A percentile compares a stretch with the other conserved stretches of the same genome.
phyloP scores from a whole-genome alignment of 2,888 invertebrate species.

The Brenthis daphne region DNA sequence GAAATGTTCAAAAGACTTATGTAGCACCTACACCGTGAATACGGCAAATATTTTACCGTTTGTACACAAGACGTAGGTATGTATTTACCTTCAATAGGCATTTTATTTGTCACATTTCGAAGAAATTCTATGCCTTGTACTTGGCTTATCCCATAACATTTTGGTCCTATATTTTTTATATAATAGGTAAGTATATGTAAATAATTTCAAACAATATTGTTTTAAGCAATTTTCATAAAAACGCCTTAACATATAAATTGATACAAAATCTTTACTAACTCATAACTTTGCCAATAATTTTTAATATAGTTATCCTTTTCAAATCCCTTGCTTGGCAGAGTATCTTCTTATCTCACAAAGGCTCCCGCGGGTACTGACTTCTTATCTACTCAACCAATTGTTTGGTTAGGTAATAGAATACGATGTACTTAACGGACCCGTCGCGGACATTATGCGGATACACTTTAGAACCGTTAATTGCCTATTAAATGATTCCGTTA shows the following conservation, averaged over 20 bases:
- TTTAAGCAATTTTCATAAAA: too few species aligned
- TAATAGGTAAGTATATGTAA: too few species aligned
- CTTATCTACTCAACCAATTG: conserved; percentile 70
- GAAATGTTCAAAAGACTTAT: conserved; percentile 5
- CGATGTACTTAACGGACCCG: conserved; percentile 48
- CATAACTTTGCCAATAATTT: too few species aligned
- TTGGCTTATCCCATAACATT: too few species aligned
- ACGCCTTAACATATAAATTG: too few species aligned
- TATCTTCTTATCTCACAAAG: conserved; percentile 40
- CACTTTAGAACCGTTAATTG: conserved; percentile 64
- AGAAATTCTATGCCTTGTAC: conserved; percentile 9
- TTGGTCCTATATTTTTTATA: neutral
- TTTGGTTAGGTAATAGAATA: conserved; percentile 73
- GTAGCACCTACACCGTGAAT: conserved; percentile 15
- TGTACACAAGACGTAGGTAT: neutral
- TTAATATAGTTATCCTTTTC: conserved; percentile 12
- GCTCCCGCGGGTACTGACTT: conserved; percentile 53
- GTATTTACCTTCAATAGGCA: conserved; percentile 16
- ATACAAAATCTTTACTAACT: too few species aligned
- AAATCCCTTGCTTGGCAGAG: conserved; percentile 18
- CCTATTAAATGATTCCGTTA: conserved; percentile 59
- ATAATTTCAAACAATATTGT: too few species aligned
- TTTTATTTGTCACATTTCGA: neutral
- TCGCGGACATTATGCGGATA: conserved; percentile 52
- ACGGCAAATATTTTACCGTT: conserved; percentile 18